These are phyloP conservation scores for Metopolophium dirhodum DNA, from an alignment of 1,140 invertebrate species.

Conservation along the genomic window DNA sequence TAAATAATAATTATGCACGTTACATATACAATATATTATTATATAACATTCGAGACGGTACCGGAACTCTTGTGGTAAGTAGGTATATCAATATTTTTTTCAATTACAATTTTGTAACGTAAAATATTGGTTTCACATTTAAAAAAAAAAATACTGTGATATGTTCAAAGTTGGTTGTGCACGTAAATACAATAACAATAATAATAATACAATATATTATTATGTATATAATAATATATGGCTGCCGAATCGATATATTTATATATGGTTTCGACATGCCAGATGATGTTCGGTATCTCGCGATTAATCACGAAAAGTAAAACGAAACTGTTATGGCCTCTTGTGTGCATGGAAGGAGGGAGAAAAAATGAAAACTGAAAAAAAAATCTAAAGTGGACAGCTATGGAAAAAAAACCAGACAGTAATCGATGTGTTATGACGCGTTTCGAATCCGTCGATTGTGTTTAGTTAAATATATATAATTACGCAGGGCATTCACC, in stretches of 20 bases:
- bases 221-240: neutral
- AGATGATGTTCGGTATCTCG: neutral
- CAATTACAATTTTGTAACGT: neutral
- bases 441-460: neutral
- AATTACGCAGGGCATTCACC: neutral
- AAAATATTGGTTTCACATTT: neutral
- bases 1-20: neutral
- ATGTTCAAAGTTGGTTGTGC: neutral
- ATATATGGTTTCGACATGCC: neutral
- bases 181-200: neutral
- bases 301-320: conserved; percentile 26
- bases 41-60: neutral
- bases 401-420: neutral
- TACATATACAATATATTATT: neutral
- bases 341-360: neutral
- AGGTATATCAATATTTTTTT: neutral
- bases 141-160: too few species aligned
- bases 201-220: neutral
- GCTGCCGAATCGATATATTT: neutral
- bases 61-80: neutral
- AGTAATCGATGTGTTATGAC: conserved; percentile 17
- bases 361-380: neutral
- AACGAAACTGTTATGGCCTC: neutral
- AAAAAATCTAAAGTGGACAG: neutral
- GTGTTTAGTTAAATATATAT: conserved; percentile 14